Conservation (phyloP, 2,113 vertebrate genomes). For the Thymallus thymallus region DNA sequence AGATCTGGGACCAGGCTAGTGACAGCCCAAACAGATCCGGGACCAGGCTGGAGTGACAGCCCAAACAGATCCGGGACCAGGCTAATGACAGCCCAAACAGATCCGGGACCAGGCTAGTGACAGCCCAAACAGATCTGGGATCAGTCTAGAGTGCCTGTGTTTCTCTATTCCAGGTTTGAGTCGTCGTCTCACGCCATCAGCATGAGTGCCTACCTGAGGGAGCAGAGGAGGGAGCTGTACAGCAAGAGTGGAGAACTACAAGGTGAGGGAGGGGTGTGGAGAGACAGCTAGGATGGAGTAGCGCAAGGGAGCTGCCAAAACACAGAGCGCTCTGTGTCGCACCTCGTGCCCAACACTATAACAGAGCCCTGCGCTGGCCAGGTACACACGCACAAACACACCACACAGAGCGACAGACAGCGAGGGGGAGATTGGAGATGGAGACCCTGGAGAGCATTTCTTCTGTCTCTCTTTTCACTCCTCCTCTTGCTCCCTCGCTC, state of each 20-base stretch:
- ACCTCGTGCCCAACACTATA: not conserved
- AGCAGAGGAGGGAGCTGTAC: conserved; percentile 95
- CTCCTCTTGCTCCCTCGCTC: conserved; percentile 17
- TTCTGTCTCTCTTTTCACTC: conserved; percentile 28
- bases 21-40: too few relatives aligned
- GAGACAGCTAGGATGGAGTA: conserved; percentile 19
- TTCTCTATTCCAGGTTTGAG: conserved; percentile 80
- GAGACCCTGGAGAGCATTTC: conserved; percentile 56
- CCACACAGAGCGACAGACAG: conserved; percentile 38
- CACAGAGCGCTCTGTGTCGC: too few relatives aligned
- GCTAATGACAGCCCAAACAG: not conserved
- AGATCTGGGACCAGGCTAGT: too few relatives aligned
- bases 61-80: too few relatives aligned
- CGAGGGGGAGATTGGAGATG: conserved; percentile 30
- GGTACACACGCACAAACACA: conserved; percentile 15
- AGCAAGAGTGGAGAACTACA: conserved; percentile 97
- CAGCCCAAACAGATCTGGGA: fast-evolving
- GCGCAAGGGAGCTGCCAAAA: not conserved
- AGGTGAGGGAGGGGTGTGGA: conserved; percentile 73
- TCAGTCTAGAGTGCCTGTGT: not conserved
- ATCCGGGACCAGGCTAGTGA: too few relatives aligned
- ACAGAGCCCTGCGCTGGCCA: not conserved
- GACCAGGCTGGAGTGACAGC: too few relatives aligned
- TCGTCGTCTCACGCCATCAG: conserved; percentile 98
- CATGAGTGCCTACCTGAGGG: conserved; percentile 95